Evolutionary conservation across 2,113 vertebrate species (phyloP), one percentile per base, ranked within the genome.

Genomic region (Sinosuthora webbiana): DNA sequence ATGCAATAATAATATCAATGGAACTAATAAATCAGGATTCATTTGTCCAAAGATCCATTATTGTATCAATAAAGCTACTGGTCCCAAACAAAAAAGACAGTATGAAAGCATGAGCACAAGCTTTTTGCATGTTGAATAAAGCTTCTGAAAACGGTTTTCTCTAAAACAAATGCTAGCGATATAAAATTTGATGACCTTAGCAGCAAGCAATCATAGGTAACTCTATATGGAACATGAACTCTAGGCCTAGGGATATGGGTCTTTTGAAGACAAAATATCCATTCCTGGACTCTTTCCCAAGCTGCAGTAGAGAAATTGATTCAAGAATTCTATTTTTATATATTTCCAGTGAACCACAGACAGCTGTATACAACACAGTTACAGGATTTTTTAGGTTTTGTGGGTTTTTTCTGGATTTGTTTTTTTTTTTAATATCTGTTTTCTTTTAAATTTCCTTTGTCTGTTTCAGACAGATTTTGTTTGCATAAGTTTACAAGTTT

Each of bases 1-100:
- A 74, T n/a, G 63, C 57, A 71, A 42, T n/a, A 89, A 23, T 69
- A 71, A 6, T 49, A 64, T 37, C 19, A 33, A 47, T 52, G 67
- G 41, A 95, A 82, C 31, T 30, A 92, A 84, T 81, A 89, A 68
- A 94, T 89, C 52, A 81, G 52, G 55, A 83, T 74, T 88, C 55
- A 74, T 67, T 83, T 78, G 15, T 64, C 39, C 20, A 27, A 83
- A 92, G 35, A 83, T 50, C 45, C 28, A 76, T 70, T 91, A 77
- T 9, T 67, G 7, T 53, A 78, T 55, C 75, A 56, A 80, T 70
- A 93, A 93, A 93, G 41, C 37, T 69, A 25, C 10, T 70, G 17
- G n/a, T 70, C 59, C 57, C 42, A 89, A 86, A 68, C 31, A 85
- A 79, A 86, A 20, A 62, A 17, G 6, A 23, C 16, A 59, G 30